Base-by-base conservation (phyloP, 2,797 vertebrate genomes). In the Malacoraja senta region DNA sequence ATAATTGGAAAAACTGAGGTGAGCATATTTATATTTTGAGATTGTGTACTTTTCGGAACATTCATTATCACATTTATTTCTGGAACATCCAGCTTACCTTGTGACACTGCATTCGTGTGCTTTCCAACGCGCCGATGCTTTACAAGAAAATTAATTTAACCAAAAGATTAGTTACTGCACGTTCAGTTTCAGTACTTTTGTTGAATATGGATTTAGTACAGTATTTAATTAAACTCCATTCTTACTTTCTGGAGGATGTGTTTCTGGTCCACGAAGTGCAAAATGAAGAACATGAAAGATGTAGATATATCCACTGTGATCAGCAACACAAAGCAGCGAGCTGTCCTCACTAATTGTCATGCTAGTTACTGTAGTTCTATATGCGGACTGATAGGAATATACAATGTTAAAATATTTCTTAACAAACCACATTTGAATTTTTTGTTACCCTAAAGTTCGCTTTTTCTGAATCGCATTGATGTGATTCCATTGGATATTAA, bases 201-300 rank as follows among this genome's bases (percentile, higher is more conserved):
- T 38, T 74, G 29, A 74, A 78, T 61, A 93, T 32, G 71, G 35
- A 74, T 29, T 53, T 53, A 53, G 44, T 53, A 17, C 29, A 38
- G 15, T n/a, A 35, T 91, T 90, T 81, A 21, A 53, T 88, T 24
- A 8, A 83, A 93, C 76, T 76, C 83, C 65, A 53, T 65, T 93
- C 95, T 94, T 53, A 95, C 94, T 91, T 83, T 86, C 9, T 68
- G 95, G 94, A n/a, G 94, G 93, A 1, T 93, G 61, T 32, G 68
- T 93, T 79, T 95, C 95, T 7, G 93, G 93, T 53, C 93, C 93
- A 65, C 93, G 77, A 29, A 94, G 71, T 7, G 94, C 94, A 93
- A 94, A 95, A 26, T 94, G 78, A 38, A 93, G 93, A 74, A 95
- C 94, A 65, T 94, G 58, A 94, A 94, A 95, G 38, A 94, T 65